Conservation (phyloP, 2,113 vertebrate species). For the Syngnathus scovelli region DNA sequence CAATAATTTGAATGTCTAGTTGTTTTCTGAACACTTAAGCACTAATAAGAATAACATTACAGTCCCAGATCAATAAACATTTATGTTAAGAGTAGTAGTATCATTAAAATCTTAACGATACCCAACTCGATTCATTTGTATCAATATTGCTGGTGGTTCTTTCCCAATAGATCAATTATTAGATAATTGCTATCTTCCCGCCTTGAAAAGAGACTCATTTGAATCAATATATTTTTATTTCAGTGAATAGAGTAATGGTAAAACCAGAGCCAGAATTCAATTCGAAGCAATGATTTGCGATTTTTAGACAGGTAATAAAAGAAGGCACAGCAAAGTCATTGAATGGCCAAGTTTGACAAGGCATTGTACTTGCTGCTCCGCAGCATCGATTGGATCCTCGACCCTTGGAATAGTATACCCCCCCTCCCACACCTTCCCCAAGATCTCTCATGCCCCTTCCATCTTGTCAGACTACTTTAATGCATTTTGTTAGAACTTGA, state of each 20-base stretch:
- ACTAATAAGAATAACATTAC: too few species aligned
- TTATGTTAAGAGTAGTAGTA: too few species aligned
- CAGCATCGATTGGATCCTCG: constrained; percentile 33
- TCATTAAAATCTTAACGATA: too few species aligned
- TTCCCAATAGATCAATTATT: background rate
- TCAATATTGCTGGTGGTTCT: background rate
- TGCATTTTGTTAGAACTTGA: constrained; percentile 39
- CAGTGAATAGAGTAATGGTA: background rate
- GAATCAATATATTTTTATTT: constrained; percentile 4
- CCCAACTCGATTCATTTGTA: background rate
- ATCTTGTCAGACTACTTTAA: constrained; percentile 47
- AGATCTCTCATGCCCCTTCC: background rate
- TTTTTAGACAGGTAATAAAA: constrained; percentile 5
- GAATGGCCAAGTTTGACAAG: constrained; percentile 13
- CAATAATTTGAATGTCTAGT: too few species aligned
- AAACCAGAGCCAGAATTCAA: background rate
- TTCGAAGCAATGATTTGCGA: background rate
- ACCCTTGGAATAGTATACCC: constrained; percentile 17
- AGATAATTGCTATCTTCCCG: background rate
- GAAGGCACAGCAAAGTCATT: constrained; percentile 5
- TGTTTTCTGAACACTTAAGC: too few species aligned
- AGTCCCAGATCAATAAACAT: too few species aligned
- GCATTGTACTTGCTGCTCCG: constrained; percentile 37
- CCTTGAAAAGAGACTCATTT: background rate
- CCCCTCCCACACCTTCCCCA: background rate